phyloP scores from a whole-genome alignment of 2,888 invertebrate species.

The Limnephilus rhombicus region DNA sequence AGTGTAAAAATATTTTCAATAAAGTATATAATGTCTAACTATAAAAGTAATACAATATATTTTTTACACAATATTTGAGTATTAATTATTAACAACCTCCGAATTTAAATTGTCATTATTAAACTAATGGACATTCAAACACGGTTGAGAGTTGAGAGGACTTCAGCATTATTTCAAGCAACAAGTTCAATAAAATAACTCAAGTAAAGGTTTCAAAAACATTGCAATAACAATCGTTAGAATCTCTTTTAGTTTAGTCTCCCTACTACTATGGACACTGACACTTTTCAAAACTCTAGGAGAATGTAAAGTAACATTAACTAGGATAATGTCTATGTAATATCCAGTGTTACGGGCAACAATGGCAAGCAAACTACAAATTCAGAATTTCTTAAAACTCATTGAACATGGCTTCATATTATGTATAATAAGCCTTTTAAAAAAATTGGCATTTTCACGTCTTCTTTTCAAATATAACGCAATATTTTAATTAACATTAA shows the following conservation, averaged over 20 bases:
- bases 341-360: background rate
- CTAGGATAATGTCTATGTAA: background rate
- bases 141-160: background rate
- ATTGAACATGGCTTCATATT: background rate
- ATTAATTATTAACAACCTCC: background rate
- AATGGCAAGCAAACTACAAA: background rate
- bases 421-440: background rate
- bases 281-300: background rate
- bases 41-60: slow-evolving; percentile 6
- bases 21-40: background rate
- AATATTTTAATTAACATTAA: background rate
- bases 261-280: background rate
- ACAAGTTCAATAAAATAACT: background rate
- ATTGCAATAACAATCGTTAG: background rate
- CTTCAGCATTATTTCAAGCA: background rate
- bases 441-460: background rate
- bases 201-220: background rate
- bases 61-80: background rate
- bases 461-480: background rate
- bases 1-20: slow-evolving; percentile 27
- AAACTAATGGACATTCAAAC: background rate
- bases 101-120: background rate
- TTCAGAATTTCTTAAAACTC: background rate
- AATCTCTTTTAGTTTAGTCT: background rate
- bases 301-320: background rate